A percentile compares a stretch with the other conserved stretches of the same genome.
Evolutionary conservation across 2,113 vertebrate species (phyloP).

Genomic region (Tetraodon nigroviridis): DNA sequence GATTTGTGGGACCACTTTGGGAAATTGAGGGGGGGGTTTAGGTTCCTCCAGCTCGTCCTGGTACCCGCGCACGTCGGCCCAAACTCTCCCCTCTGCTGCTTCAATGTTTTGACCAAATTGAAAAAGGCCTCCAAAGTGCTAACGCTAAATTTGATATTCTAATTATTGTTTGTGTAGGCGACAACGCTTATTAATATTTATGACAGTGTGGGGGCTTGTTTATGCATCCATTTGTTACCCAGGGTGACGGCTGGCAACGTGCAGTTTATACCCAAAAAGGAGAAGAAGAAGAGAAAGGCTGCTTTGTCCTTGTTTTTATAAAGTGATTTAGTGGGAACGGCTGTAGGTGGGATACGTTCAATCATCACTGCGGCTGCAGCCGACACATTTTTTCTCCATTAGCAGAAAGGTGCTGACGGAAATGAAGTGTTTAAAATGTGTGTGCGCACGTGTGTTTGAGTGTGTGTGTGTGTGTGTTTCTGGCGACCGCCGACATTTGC

Average conservation of each 20-base stretch:
- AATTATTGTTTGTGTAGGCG: slow-evolving; percentile 30
- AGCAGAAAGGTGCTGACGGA: slow-evolving; percentile 13
- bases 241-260: slow-evolving; percentile 13
- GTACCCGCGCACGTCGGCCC: slow-evolving; percentile 6
- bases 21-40: slow-evolving; percentile 69
- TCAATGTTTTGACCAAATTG: background rate
- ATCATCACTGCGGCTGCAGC: slow-evolving; percentile 6
- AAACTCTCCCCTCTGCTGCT: slow-evolving; percentile 18
- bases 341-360: slow-evolving; percentile 26
- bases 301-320: slow-evolving; percentile 3
- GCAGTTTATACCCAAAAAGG: slow-evolving; percentile 29
- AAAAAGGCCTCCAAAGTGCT: background rate
- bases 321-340: slow-evolving; percentile 3
- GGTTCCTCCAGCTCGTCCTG: slow-evolving; percentile 37
- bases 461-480: too few species aligned
- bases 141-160: slow-evolving; percentile 23
- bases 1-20: slow-evolving; percentile 73
- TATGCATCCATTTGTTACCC: slow-evolving; percentile 19
- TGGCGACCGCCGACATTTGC: slow-evolving; percentile 12
- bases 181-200: slow-evolving; percentile 42
- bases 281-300: slow-evolving; percentile 2
- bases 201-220: slow-evolving; percentile 27
- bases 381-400: slow-evolving; percentile 9
- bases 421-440: slow-evolving; percentile 18
- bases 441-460: too few species aligned